These are phyloP conservation scores for Enhydra lutris DNA, from an alignment of 2,113 vertebrate genomes.

Conservation along the genomic window DNA sequence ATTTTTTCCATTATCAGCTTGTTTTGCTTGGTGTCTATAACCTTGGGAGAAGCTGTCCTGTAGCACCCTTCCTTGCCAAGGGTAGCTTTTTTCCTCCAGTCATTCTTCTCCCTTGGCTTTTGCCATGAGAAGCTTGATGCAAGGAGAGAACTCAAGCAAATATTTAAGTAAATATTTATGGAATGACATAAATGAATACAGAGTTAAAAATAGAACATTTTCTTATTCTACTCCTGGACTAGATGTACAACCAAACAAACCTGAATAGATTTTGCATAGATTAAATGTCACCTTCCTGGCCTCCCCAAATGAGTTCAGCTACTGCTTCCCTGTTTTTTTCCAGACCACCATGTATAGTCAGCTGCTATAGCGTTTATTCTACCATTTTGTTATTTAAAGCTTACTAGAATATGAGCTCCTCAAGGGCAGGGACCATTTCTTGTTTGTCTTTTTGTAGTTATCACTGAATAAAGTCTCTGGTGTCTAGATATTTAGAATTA, in stretches of 20 bases:
- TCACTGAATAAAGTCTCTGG: neutral
- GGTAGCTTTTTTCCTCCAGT: neutral
- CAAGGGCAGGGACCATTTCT: constrained; percentile 37
- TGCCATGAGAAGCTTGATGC: neutral
- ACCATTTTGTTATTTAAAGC: neutral
- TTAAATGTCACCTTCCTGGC: constrained; percentile 58
- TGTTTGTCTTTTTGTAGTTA: constrained; percentile 20
- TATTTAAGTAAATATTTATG: constrained; percentile 74
- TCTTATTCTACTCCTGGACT: constrained; percentile 50
- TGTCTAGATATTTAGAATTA: neutral
- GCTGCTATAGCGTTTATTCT: neutral
- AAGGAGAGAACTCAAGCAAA: constrained; percentile 59
- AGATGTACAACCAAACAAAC: constrained; percentile 50
- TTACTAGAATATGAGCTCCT: neutral
- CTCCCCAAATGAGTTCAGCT: neutral
- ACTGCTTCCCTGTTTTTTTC: constrained; percentile 27
- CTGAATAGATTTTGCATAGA: constrained; percentile 63
- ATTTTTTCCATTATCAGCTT: neutral
- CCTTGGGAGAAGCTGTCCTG: neutral
- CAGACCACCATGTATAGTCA: neutral
- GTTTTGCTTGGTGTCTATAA: neutral
- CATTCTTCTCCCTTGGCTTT: constrained; percentile 53
- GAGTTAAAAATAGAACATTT: constrained; percentile 70
- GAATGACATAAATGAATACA: constrained; percentile 51
- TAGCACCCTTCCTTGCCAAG: neutral